Evolutionary conservation across 2,797 vertebrate species (phyloP), one percentile per base, ranked within the genome.

Genomic region (Chaunax sp.): DNA sequence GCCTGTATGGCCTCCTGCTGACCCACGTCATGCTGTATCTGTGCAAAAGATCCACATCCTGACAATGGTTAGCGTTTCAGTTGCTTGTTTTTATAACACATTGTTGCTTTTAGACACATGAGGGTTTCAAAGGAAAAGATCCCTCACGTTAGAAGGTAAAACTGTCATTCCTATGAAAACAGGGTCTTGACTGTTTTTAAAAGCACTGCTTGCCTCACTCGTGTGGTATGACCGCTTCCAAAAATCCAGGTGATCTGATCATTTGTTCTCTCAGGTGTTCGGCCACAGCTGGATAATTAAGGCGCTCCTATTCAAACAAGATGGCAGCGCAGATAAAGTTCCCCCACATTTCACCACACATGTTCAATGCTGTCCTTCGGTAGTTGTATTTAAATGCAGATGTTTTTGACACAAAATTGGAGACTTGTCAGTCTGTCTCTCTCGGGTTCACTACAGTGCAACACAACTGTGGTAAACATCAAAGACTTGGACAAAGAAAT

Each of bases 401-500:
- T 87, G 77, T 81, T 88, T 90, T 77, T 79, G 67, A 87, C 79
- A 72, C 70, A 72, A 40, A 80, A 69, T 78, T 76, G 77, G 82
- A 38, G 62, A 71, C 71, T 77, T 79, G 62, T 69, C 44, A 57
- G 30, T 64, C 41, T 63, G 23, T 51, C 22, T 38, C 30, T 69
- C 41, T 64, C 23, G 71, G 50, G 58, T 81, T 77, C 63, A 62
- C 53, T 69, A 18, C 51, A 63, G 50, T 61, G 30, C 72, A 78
- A 9, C 65, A 57, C 64, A 64, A 74, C 76, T 89, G 77, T 87
- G 84, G 82, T 90, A 80, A 81, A 44, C 87, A 87, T 92, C 72
- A 91, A 83, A 87, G 77, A 67, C 67, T 67, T 75, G 72, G 69
- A 81, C 38, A 13, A 73, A 64, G 74, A 72, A 64, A 56, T 87